Percentiles rank a stretch among this genome's conserved stretches.
phyloP scores from a whole-genome alignment of 1,140 invertebrate genomes.

The Hermatobates lingyangjiaoensis region DNA sequence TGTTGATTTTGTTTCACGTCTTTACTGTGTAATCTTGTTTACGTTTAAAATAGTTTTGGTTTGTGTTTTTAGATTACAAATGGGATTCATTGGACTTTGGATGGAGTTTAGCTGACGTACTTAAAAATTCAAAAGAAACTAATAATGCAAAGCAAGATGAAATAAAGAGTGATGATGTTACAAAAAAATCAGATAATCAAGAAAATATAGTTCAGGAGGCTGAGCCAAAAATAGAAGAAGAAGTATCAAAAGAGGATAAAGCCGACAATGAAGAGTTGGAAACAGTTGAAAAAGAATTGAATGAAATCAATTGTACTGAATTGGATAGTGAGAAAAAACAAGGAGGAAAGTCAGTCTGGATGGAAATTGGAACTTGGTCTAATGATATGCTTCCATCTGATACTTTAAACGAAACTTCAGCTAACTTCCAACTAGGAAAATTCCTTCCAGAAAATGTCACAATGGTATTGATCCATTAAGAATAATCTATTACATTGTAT shows the following conservation, averaged over 20 bases:
- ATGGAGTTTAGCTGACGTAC: conserved; percentile 72
- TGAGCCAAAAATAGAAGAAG: conserved; percentile 17
- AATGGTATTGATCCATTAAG: too few species aligned
- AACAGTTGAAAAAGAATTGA: conserved; percentile 26
- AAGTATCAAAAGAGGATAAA: conserved; percentile 20
- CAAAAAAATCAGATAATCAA: conserved; percentile 19
- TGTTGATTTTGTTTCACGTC: too few species aligned
- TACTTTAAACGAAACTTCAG: too few species aligned
- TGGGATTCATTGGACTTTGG: conserved; percentile 84
- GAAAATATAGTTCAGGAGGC: conserved; percentile 20
- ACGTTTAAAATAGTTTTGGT: too few species aligned
- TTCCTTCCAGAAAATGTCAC: too few species aligned
- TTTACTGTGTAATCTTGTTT: too few species aligned
- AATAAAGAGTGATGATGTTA: conserved; percentile 3
- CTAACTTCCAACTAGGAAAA: too few species aligned
- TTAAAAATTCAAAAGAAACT: conserved; percentile 40
- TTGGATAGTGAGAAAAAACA: too few species aligned
- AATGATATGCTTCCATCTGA: conserved; percentile 66
- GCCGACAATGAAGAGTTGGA: conserved; percentile 17
- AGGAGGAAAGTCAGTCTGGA: conserved; percentile 31
- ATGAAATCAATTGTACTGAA: conserved; percentile 14
- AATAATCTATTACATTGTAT: too few species aligned
- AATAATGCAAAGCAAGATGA: conserved; percentile 6
- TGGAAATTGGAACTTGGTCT: conserved; percentile 81
- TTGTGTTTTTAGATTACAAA: conserved; percentile 32